Percentiles rank a stretch among this genome's conserved stretches.
These are phyloP conservation scores for Eospalax fontanierii DNA, from an alignment of 2,797 vertebrate genomes.

Conservation along the genomic window DNA sequence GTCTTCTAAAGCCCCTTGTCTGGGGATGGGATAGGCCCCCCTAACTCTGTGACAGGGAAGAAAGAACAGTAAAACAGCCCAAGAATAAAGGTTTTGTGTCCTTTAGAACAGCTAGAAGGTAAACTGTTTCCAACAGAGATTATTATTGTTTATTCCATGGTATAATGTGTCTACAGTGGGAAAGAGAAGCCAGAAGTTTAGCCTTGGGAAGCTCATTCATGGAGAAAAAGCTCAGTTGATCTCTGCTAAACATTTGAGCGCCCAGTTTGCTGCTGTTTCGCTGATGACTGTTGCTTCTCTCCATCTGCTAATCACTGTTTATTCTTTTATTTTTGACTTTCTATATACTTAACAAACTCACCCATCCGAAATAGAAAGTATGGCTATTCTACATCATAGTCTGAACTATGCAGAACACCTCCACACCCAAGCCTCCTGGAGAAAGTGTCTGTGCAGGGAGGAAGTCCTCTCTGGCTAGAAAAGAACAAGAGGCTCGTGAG, in stretches of 20 bases:
- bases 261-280: not conserved
- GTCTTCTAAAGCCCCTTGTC: no score
- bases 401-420: not conserved
- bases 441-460: not conserved
- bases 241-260: not conserved
- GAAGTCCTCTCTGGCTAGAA: not conserved
- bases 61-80: no score
- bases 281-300: not conserved
- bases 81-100: no score
- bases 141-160: no score
- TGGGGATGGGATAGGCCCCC: no score
- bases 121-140: no score
- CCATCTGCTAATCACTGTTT: not conserved
- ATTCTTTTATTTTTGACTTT: not conserved
- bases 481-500: not conserved
- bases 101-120: no score
- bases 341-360: not conserved
- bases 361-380: not conserved
- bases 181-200: no score
- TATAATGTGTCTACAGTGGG: no score
- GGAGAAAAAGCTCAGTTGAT: not conserved
- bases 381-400: not conserved
- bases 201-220: no score
- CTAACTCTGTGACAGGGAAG: no score
- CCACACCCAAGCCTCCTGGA: not conserved